These are phyloP conservation scores for Psilopsiagon aymara DNA, from an alignment of 2,113 vertebrate genomes.

Conservation along the genomic window DNA sequence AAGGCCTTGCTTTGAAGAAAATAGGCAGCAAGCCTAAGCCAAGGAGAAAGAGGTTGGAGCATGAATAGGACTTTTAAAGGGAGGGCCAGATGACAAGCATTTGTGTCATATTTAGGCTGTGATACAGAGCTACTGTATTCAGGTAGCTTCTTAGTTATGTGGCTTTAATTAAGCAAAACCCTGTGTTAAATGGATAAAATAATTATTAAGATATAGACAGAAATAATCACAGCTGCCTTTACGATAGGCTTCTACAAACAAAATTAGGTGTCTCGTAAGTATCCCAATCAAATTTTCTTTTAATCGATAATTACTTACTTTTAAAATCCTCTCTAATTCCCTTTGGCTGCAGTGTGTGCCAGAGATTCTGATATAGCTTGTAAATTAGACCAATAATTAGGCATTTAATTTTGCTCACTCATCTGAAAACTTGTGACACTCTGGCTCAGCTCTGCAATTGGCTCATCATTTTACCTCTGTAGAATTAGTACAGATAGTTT, in stretches of 20 bases:
- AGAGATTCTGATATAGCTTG: background rate
- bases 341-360: slow-evolving; percentile 15
- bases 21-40: slow-evolving; percentile 20
- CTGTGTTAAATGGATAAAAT: slow-evolving; percentile 15
- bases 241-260: background rate
- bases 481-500: background rate
- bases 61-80: slow-evolving; percentile 5
- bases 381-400: slow-evolving; percentile 30
- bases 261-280: background rate
- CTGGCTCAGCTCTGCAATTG: background rate
- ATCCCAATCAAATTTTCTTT: slow-evolving; percentile 23
- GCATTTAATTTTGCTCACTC: background rate
- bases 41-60: slow-evolving; percentile 4
- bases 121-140: background rate
- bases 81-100: slow-evolving; percentile 11
- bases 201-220: background rate
- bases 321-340: background rate
- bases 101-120: background rate
- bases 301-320: slow-evolving; percentile 26
- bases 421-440: background rate
- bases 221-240: slow-evolving; percentile 37
- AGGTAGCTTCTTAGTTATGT: background rate
- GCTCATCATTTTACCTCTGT: background rate
- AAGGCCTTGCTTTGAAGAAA: slow-evolving; percentile 58
- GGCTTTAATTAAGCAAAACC: slow-evolving; percentile 21